A percentile compares a stretch with the other conserved stretches of the same genome.
phyloP scores from a whole-genome alignment of 2,888 invertebrate genomes.

The Apotomis capreana region DNA sequence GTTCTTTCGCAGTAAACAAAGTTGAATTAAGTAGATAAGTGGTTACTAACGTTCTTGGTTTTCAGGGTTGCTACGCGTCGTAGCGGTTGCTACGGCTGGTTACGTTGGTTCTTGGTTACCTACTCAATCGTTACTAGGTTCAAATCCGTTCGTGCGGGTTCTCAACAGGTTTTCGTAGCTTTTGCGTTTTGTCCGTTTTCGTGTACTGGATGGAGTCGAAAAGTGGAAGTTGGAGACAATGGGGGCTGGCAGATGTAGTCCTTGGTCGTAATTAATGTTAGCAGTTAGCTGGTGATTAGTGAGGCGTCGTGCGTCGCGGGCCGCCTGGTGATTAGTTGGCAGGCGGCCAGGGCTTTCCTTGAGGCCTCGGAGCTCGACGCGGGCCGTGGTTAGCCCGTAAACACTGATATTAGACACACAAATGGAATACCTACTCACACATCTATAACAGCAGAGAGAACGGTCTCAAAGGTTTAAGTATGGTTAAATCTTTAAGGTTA shows the following conservation, averaged over 20 bases:
- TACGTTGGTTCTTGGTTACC: not conserved
- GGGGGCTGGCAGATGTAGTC: constrained; percentile 17
- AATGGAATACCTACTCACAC: not conserved
- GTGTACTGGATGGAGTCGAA: not conserved
- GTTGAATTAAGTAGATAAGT: constrained; percentile 31
- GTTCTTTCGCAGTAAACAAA: constrained; percentile 41
- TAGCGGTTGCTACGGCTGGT: constrained; percentile 37
- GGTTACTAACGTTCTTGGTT: constrained; percentile 17
- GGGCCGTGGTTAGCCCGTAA: constrained; percentile 24
- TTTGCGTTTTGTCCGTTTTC: constrained; percentile 4
- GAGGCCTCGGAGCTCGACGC: constrained; percentile 20
- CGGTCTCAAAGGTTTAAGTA: not conserved
- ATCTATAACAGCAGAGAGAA: not conserved
- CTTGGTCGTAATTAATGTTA: constrained; percentile 24
- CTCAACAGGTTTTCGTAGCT: constrained; percentile 12
- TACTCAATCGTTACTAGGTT: constrained; percentile 3
- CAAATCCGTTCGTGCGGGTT: constrained; percentile 2
- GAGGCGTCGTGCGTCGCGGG: constrained; percentile 34
- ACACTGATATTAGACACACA: constrained; percentile 7
- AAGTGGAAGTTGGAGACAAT: constrained; percentile 22
- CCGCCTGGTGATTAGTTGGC: constrained; percentile 39
- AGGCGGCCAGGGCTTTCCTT: constrained; percentile 36
- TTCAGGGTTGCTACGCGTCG: constrained; percentile 31
- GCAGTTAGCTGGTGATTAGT: constrained; percentile 36
- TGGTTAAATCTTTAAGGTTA: not conserved